Base-by-base conservation (phyloP, 2,888 invertebrate species). In the Taenaris catops region DNA sequence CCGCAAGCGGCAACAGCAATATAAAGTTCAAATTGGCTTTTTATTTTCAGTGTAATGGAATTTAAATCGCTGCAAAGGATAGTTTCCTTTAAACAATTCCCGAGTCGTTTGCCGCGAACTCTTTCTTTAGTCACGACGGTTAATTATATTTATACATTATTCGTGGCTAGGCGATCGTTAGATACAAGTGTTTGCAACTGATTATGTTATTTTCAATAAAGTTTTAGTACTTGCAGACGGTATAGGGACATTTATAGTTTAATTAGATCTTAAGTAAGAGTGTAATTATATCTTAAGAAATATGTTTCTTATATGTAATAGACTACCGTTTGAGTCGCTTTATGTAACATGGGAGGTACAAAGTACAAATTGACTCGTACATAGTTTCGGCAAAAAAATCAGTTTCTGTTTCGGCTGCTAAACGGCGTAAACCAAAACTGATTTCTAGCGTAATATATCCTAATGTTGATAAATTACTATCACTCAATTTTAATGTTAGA, bases 11-110 rank as follows among this genome's bases (percentile, higher is more conserved):
- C 46, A 49, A 48, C 38, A 40, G 41, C 41, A 32, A 58, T 58
- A 63, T 58, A 62, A 58, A 62, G 58, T 63, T 65, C 55, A 62
- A 71, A 73, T 72, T 67, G 64, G 60, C 69, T 65, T 74, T 72
- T 73, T 70, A 73, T 69, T 71, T 69, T 65, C 61, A 63, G 56
- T 66, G 63, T 69, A 75, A 73, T 74, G 64, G 69, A 71, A 75
- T 76, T 75, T 70, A 75, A 76, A 75, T 73, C 67, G 69, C 65
- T 54, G 60, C 63, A 58, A 69, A 61, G 60, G 60, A 68, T 69
- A 70, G 63, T 65, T 72, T 68, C 66, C 69, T 68, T 67, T 63
- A 66, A 65, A 68, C 69, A 63, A 65, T 71, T 70, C 65, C 57
- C 56, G 62, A 52, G 61, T 63, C 63, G 63, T 63, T 71, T 66